Base-by-base conservation (phyloP, 2,888 invertebrate genomes). In the Meiosimyza platycephala region DNA sequence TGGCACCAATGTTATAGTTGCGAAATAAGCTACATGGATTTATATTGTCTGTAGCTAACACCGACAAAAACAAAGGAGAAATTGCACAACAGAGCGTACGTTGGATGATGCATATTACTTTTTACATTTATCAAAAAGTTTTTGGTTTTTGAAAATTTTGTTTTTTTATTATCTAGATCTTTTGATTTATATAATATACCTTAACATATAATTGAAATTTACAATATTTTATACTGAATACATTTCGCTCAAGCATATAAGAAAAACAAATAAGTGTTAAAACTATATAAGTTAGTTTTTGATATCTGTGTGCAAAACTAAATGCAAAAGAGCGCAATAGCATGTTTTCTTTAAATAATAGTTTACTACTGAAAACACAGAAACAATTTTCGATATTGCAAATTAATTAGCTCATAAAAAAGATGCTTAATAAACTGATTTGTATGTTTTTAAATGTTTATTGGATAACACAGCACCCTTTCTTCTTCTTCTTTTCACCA, bases 391-490 rank as follows among this genome's bases (percentile, higher is more conserved):
- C 54, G 66, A 62, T 62, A 52, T 67, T 60, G 67, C 66, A 72
- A 74, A 76, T 76, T 75, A 75, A 76, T 75, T 74, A 72, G 71
- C 72, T 75, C 74, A 72, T 74, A 73, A 73, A 74, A 75, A 75
- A 74, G 73, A 74, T 22, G 11, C 18, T 52, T 40, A 28, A 9
- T 7, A 40, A 40, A 40, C 40, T 40, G 40, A 40, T 40, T 40
- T 40, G 40, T 40, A 40, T 40, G 1, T 40, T 40, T 9, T 47
- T 47, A 65, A 40, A 68, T 78, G 79, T 82, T 85, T 95, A 96
- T 92, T 96, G 95, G 87, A 96, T 91, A 87, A 94, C 94, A 90
- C 97, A 97, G 90, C 96, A 96, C 88, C 95, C 94, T 92, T 96
- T 96, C 90, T 95, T 96, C 88, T 94, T 95, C 91, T 96, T 96